phyloP scores from a whole-genome alignment of 2,113 vertebrate genomes.

The Ploceus nigricollis region DNA sequence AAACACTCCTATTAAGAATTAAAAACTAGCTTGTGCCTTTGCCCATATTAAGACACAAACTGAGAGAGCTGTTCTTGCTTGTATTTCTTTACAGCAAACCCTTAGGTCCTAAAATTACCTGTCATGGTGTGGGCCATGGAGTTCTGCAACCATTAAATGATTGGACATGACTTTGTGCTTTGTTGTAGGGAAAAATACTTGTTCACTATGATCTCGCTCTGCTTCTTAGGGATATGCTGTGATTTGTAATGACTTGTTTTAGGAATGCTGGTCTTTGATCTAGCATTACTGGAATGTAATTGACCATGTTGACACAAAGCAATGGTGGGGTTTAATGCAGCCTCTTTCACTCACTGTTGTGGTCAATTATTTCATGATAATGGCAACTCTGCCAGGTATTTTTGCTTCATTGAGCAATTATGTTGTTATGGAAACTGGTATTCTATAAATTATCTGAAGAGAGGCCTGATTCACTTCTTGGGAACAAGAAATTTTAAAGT shows the following conservation, averaged over 20 bases:
- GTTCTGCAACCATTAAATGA: neutral
- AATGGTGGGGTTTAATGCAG: neutral
- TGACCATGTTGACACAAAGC: neutral
- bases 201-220: neutral
- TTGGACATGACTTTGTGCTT: neutral
- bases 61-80: neutral
- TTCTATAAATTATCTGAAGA: slow-evolving; percentile 28
- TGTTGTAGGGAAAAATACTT: neutral
- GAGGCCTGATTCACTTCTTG: neutral
- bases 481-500: neutral
- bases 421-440: slow-evolving; percentile 54
- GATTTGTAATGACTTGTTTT: neutral
- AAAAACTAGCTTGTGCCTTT: neutral
- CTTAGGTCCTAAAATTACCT: neutral
- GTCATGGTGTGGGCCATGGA: neutral
- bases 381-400: slow-evolving; percentile 19
- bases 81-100: neutral
- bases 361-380: slow-evolving; percentile 41
- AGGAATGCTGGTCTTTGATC: neutral
- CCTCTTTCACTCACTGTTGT: neutral
- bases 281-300: neutral
- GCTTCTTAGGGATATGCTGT: neutral
- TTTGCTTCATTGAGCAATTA: slow-evolving; percentile 38
- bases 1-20: neutral
- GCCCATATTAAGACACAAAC: neutral